Evolutionary conservation across 2,113 vertebrate species (phyloP).

Genomic region (Aleadryas rufinucha): DNA sequence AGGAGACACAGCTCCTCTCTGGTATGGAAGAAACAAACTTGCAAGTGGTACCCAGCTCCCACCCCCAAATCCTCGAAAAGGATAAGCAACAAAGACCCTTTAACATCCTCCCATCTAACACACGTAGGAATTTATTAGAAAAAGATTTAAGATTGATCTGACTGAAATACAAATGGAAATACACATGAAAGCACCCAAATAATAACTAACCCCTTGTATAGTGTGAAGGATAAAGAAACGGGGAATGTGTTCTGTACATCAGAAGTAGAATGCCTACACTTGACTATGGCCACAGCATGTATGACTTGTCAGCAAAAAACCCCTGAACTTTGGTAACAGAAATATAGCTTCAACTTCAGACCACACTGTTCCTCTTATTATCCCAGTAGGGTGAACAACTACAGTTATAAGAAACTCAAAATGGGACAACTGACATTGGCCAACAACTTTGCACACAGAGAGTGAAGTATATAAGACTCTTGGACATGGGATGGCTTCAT

Average conservation of each 20-base stretch:
- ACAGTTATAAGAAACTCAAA: neutral
- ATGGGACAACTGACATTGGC: neutral
- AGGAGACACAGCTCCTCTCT: neutral
- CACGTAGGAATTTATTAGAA: accelerated
- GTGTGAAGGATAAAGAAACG: neutral
- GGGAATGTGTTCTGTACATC: neutral
- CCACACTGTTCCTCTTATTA: neutral
- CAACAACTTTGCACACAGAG: neutral
- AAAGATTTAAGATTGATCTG: neutral
- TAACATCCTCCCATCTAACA: neutral
- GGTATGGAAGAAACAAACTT: neutral
- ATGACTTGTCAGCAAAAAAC: neutral
- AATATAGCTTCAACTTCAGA: neutral
- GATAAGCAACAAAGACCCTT: neutral
- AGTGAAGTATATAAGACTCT: neutral
- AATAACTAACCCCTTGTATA: neutral
- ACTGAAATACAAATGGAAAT: neutral
- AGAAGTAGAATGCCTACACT: neutral
- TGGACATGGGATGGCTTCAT: accelerated
- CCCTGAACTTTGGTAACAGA: neutral
- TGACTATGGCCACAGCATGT: neutral
- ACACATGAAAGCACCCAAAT: neutral
- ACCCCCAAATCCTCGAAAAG: neutral
- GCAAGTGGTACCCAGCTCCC: neutral
- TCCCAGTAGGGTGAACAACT: neutral